phyloP scores from a whole-genome alignment of 2,888 invertebrate genomes.

The Eudasyphora cyanicolor region DNA sequence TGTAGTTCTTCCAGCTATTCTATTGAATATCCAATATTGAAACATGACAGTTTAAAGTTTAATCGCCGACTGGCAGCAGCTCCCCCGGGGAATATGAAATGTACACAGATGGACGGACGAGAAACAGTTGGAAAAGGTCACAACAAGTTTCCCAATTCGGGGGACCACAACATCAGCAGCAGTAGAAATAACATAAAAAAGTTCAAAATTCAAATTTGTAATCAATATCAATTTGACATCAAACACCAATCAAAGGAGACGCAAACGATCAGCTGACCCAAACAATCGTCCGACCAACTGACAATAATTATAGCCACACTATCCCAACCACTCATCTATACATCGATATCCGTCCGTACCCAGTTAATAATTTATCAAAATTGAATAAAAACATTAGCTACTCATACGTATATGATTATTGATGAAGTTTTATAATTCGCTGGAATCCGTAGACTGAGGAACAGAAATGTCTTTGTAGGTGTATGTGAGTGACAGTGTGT shows the following conservation, averaged over 20 bases:
- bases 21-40: not conserved
- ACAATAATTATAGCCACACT: not conserved
- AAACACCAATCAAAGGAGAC: conserved; percentile 9
- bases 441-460: too few species aligned
- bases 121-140: not conserved
- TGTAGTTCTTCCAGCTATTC: not conserved
- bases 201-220: conserved; percentile 37
- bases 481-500: too few species aligned
- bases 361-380: conserved; percentile 4
- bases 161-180: not conserved
- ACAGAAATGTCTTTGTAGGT: too few species aligned
- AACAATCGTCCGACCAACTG: too few species aligned
- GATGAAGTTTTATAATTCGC: too few species aligned
- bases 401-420: not conserved
- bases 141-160: not conserved
- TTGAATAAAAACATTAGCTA: conserved; percentile 7
- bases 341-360: not conserved
- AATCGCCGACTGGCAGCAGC: conserved; percentile 28
- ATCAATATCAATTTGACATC: conserved; percentile 38
- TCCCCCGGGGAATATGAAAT: not conserved
- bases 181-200: not conserved
- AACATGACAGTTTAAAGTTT: conserved; percentile 51
- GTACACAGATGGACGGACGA: not conserved
- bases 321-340: not conserved
- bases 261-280: too few species aligned